These are phyloP conservation scores for Ephydatia muelleri DNA, from an alignment of 37 sponge, comb jelly and placozoan species.

Conservation along the genomic window DNA sequence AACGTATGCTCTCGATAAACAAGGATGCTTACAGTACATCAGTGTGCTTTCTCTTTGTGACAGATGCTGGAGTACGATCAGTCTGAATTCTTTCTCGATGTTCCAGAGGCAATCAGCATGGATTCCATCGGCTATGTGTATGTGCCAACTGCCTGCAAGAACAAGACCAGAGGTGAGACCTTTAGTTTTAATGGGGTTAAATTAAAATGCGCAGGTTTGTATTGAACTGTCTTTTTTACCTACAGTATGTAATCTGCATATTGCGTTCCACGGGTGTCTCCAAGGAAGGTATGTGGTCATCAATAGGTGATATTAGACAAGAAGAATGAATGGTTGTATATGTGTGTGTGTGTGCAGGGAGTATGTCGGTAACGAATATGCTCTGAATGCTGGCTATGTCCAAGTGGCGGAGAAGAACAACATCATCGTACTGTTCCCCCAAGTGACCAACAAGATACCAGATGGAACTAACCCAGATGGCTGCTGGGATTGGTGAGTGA, in stretches of 20 bases:
- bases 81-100: conserved; percentile 61
- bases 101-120: conserved; percentile 46
- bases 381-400: conserved; percentile 64
- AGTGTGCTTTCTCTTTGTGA: background rate
- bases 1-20: conserved; percentile 33
- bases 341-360: conserved; percentile 5
- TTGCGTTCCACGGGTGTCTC: conserved; percentile 81
- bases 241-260: conserved; percentile 65
- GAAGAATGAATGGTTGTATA: background rate
- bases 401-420: conserved; percentile 68
- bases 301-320: background rate
- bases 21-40: background rate
- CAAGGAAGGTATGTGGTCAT: conserved; percentile 66
- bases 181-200: background rate
- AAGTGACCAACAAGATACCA: conserved; percentile 38
- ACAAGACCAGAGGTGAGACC: background rate
- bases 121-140: conserved; percentile 79
- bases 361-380: conserved; percentile 50
- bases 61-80: conserved; percentile 75
- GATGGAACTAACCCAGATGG: conserved; percentile 59
- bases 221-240: background rate
- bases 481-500: conserved; percentile 86
- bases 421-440: conserved; percentile 83
- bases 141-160: conserved; percentile 75
- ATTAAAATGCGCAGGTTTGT: background rate